These are phyloP conservation scores for Zosterops borbonicus DNA, from an alignment of 2,113 vertebrate genomes.

Conservation along the genomic window DNA sequence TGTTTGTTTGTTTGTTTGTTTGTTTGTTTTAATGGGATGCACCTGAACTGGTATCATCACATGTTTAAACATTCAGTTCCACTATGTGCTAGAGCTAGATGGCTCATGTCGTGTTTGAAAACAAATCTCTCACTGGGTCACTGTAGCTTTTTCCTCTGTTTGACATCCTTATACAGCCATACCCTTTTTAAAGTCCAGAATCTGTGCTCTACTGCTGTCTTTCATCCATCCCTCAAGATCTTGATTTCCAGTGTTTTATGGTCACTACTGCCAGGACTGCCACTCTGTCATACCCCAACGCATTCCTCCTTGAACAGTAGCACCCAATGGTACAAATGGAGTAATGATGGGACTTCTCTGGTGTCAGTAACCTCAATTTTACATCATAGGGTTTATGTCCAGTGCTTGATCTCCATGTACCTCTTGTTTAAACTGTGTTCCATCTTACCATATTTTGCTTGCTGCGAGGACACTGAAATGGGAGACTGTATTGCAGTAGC, in stretches of 20 bases:
- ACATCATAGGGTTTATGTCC: neutral
- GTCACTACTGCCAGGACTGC: rapidly evolving
- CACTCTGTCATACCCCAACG: too few relatives aligned
- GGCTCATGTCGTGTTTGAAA: neutral
- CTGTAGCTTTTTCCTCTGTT: neutral
- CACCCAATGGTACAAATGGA: rapidly evolving
- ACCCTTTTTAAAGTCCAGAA: neutral
- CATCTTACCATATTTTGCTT: neutral
- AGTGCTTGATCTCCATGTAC: neutral
- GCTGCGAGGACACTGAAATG: rapidly evolving
- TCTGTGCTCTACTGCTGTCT: neutral
- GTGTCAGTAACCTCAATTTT: neutral
- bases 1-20: too few relatives aligned
- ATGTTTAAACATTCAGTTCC: neutral
- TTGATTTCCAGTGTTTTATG: neutral
- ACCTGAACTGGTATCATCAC: neutral
- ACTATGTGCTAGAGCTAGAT: neutral
- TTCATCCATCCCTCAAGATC: neutral
- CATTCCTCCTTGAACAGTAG: neutral
- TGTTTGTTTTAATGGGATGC: neutral
- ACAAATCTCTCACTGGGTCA: neutral
- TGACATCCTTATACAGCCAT: neutral
- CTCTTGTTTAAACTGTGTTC: neutral
- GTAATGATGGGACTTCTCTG: neutral
- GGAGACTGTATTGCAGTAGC: neutral